Base-by-base conservation (phyloP, 2,888 invertebrate species). In the Anarsia innoxiella region DNA sequence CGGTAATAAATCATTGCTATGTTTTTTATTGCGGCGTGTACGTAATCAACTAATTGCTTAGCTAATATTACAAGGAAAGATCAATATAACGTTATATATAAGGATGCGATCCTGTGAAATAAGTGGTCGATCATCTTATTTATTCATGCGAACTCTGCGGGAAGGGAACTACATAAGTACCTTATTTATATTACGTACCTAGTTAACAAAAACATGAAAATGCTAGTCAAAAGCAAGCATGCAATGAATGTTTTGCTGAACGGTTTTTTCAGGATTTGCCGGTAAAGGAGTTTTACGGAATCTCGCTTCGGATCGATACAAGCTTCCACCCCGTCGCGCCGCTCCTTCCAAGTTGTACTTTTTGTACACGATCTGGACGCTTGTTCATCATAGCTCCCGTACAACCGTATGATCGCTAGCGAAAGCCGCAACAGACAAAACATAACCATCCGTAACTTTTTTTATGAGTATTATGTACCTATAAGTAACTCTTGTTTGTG, bases 311-410 rank as follows among this genome's bases (percentile, higher is more conserved):
- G 32, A 32, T 32, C 32, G 32, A 32, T 32, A 12, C 32, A 9
- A 10, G 23, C 13, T 3, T 15, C 31, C 19, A 40, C 44, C 46
- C 48, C 46, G 50, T 50, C 46, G 50, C 41, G 44, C 42, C 45
- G n/a, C n/a, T 46, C 50, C 46, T 51, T 47, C 45, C n/a, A 43
- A 51, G 57, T 51, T 51, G 50, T 43, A 41, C 65, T 82, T 82
- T 83, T 83, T 82, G 66, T 57, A 49, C 70, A 74, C 78, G 56
- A 63, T 67, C 76, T 69, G 47, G 42, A 50, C 50, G 48, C 56
- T 69, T 79, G 83, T 82, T 77, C 72, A 67, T 73, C n/a, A 68
- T 72, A 34, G 11, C 16, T 34, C 15, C 34, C n/a, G n/a, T n/a
- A 19, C 70, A n/a, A 60, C 52, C 56, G 66, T 65, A 62, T 66